Conservation (phyloP, 2,113 vertebrate species). For the Formicarius rufipectus region DNA sequence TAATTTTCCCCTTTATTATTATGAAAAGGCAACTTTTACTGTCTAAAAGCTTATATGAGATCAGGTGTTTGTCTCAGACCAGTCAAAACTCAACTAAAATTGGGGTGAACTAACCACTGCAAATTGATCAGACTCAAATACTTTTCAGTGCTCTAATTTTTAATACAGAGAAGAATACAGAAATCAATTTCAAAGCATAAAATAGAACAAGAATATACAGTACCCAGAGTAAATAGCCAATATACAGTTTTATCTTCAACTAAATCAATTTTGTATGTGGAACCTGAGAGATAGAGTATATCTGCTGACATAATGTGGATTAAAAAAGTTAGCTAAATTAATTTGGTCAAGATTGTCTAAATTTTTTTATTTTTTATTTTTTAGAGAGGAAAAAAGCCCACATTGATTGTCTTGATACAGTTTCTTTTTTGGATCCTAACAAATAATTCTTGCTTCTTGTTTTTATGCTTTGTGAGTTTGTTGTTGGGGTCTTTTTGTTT, state of each 20-base stretch:
- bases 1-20: not conserved
- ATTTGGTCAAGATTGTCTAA: conserved; percentile 1
- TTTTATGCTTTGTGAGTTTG: not conserved
- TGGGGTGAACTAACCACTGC: conserved; percentile 23
- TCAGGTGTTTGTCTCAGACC: not conserved
- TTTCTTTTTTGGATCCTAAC: not conserved
- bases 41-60: not conserved
- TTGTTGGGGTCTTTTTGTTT: not conserved
- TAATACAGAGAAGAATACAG: conserved; percentile 61
- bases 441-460: not conserved
- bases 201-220: conserved; percentile 51
- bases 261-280: conserved; percentile 59
- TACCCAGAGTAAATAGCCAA: conserved; percentile 57
- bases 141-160: conserved; percentile 60
- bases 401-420: not conserved
- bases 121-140: conserved; percentile 60
- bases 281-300: conserved; percentile 18
- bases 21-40: not conserved
- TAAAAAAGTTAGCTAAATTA: conserved; percentile 53
- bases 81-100: not conserved
- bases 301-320: not conserved
- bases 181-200: conserved; percentile 71
- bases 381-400: not conserved
- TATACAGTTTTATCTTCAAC: conserved; percentile 50
- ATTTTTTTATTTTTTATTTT: not conserved